These are phyloP conservation scores for Hoplostethus atlanticus DNA, from an alignment of 2,797 vertebrate species.

Conservation along the genomic window DNA sequence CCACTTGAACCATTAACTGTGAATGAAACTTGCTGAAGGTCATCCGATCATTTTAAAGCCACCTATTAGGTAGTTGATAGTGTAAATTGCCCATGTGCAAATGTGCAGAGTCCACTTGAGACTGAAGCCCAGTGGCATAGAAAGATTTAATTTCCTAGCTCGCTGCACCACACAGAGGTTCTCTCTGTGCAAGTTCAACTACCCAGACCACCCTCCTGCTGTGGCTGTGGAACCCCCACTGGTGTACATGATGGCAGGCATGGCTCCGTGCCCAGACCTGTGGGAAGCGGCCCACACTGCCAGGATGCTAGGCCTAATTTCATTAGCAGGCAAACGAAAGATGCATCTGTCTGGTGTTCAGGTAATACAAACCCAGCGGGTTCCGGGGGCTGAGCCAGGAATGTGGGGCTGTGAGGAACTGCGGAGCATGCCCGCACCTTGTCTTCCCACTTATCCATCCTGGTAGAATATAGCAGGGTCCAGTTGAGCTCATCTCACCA, in stretches of 20 bases:
- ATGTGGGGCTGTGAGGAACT: not conserved
- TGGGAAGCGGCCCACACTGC: not conserved
- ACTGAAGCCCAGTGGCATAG: not conserved
- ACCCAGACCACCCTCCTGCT: not conserved
- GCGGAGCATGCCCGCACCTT: not conserved
- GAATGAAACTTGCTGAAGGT: not conserved
- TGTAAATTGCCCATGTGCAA: not conserved
- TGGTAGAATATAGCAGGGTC: slow-evolving; percentile 22
- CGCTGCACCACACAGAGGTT: not conserved
- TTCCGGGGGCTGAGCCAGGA: not conserved
- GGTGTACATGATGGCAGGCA: not conserved
- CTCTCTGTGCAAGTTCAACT: not conserved
- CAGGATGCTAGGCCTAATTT: slow-evolving; percentile 12
- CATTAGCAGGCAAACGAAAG: not conserved
- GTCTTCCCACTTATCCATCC: slow-evolving; percentile 9
- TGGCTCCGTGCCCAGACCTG: not conserved
- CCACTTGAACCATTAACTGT: not conserved
- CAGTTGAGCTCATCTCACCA: slow-evolving; percentile 35
- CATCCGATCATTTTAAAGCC: not conserved
- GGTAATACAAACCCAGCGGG: not conserved
- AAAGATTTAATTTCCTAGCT: not conserved
- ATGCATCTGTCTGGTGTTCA: not conserved
- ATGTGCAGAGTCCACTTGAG: not conserved
- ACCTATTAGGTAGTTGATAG: not conserved
- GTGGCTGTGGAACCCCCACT: not conserved